These are phyloP conservation scores for Pollimyrus isidori DNA, from an alignment of 2,113 vertebrate genomes.

Conservation along the genomic window DNA sequence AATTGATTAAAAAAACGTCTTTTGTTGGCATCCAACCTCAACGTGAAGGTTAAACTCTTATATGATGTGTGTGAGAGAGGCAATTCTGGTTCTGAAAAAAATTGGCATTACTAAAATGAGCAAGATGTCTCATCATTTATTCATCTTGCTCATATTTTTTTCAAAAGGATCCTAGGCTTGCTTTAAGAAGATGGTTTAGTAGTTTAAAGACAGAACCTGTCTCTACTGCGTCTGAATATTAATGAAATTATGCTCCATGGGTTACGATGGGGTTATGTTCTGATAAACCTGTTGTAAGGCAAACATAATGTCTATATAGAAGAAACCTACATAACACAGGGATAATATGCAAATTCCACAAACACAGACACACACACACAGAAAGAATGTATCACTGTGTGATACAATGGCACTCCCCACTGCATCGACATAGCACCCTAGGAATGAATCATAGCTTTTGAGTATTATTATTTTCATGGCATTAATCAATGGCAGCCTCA, in stretches of 20 bases:
- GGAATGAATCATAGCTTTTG: neutral
- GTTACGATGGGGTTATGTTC: neutral
- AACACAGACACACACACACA: neutral
- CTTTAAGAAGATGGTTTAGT: slow-evolving; percentile 8
- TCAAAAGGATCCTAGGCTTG: slow-evolving; percentile 18
- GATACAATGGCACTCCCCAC: neutral
- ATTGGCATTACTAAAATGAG: slow-evolving; percentile 15
- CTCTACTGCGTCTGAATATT: neutral
- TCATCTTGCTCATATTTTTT: slow-evolving; percentile 27
- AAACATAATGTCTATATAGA: neutral
- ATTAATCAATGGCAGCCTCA: neutral
- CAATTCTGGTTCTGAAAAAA: slow-evolving; percentile 3
- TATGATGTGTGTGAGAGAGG: neutral
- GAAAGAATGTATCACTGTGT: neutral
- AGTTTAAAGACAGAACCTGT: slow-evolving; percentile 19
- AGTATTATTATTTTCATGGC: neutral
- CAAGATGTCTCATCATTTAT: slow-evolving; percentile 27
- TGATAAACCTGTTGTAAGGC: neutral
- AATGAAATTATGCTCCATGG: neutral
- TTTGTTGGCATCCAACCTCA: neutral
- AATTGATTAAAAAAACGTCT: neutral
- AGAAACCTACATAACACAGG: neutral
- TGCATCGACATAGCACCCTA: neutral
- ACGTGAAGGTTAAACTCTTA: neutral
- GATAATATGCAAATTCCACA: neutral